Conservation (phyloP, 2,797 vertebrate genomes). For the Mergus octosetaceus region DNA sequence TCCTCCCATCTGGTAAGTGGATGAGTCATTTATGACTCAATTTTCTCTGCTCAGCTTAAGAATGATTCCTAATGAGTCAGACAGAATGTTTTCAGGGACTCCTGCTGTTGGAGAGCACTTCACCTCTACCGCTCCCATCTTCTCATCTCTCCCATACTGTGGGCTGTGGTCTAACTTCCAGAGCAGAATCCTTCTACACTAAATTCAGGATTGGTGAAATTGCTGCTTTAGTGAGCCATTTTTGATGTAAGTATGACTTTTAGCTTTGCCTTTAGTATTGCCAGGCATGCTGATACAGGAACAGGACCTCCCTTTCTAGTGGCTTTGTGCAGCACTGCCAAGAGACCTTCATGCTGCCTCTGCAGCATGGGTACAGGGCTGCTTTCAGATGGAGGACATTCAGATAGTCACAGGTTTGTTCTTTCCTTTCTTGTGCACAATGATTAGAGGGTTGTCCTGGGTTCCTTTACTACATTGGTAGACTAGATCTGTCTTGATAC, state of each 20-base stretch:
- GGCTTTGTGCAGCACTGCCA: background rate
- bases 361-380: background rate
- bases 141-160: background rate
- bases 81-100: slow-evolving; percentile 40
- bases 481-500: background rate
- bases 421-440: background rate
- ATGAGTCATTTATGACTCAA: slow-evolving; percentile 65
- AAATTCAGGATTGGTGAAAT: background rate
- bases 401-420: background rate
- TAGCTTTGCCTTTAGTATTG: background rate
- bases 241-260: background rate
- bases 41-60: slow-evolving; percentile 39
- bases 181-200: background rate
- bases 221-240: background rate
- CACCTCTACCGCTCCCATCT: background rate
- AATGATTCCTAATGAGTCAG: slow-evolving; percentile 62
- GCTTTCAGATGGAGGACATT: background rate
- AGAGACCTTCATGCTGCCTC: background rate
- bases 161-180: background rate
- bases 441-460: background rate
- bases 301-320: background rate
- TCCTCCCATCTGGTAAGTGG: slow-evolving; percentile 56
- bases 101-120: slow-evolving; percentile 41
- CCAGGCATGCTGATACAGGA: background rate
- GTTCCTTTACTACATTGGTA: background rate